Evolutionary conservation across 2,888 invertebrate genomes (phyloP), one percentile per base, ranked within the genome.

Genomic region (Drosophila colorata): DNA sequence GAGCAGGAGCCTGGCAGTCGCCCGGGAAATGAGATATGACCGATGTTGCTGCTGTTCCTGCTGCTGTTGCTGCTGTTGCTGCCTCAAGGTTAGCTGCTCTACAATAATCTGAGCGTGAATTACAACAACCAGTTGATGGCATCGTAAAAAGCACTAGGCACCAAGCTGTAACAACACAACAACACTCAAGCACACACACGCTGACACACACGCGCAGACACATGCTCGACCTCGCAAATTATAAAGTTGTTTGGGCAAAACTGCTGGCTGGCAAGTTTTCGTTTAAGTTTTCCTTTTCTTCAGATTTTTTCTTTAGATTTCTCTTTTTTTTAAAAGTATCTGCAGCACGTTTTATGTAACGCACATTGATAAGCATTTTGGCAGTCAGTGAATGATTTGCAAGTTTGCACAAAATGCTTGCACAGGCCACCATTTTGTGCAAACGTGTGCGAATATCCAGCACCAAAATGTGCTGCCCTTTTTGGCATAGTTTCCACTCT

Each of bases 181-280:
- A 37, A 37, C 57, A 43, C 43, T 20, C 41, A 48, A 23, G 28
- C 51, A 43, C 47, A 18, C 47, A 55, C 23, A 33, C 33, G 4
- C 14, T 11, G 11, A 28, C 38, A 46, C 38, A 20, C 48, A 44
- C 38, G 55, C 51, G 55, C 56, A 70, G 64, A 57, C 69, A 72
- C 74, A 77, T 57, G 66, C 71, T 80, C 86, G 64, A 65, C 65
- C 69, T 87, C 72, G 63, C 88, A 83, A 83, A 83, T 83, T 83
- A 83, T 83, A 83, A 83, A 83, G 83, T 83, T 83, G 87, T 88
- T 83, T 88, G 68, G 83, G 64, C 74, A 80, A 88, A 83, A 86
- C 64, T 83, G 83, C 83, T 83, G 63, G 57, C 70, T 87, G 52
- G 87, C 82, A 87, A 85, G 85, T 82, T 82, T 84, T 60, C 35